These are phyloP conservation scores for human DNA, from an alignment of 2,113 vertebrate genomes.

Conservation along the genomic window GRCh38 chr15:36456501-36457000, in stretches of 20 bases:
- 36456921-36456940: slow-evolving; percentile 40
- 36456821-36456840: slow-evolving; percentile 27
- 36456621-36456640: background rate
- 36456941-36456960: background rate
- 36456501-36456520: background rate
- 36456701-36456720: background rate
- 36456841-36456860: background rate
- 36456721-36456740: slow-evolving; percentile 39
- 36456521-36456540: background rate
- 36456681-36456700: background rate
- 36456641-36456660: background rate
- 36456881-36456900: slow-evolving; percentile 35
- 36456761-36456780: background rate
- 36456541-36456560: background rate
- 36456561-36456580: background rate
- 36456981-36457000: background rate
- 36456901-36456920: background rate
- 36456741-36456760: slow-evolving; percentile 36
- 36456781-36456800: slow-evolving; percentile 21
- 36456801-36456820: slow-evolving; percentile 47
- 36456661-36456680: background rate
- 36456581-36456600: background rate
- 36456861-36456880: background rate
- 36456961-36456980: background rate
- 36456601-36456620: background rate